Evolutionary conservation across 2,113 vertebrate genomes (phyloP).

Genomic region (Ciconia stormi): DNA sequence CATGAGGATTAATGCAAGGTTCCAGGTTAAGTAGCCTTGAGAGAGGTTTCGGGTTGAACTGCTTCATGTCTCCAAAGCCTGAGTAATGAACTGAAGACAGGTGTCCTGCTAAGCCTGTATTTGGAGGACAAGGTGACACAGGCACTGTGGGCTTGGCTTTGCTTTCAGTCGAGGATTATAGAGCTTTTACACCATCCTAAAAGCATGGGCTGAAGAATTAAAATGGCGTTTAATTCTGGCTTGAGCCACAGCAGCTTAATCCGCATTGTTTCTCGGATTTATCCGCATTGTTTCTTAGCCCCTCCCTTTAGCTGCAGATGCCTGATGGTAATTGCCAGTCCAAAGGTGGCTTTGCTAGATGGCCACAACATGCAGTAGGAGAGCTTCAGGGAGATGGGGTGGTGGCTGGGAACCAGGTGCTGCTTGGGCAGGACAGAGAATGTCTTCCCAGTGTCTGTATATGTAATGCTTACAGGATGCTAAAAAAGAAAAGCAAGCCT

Average conservation of each 20-base stretch:
- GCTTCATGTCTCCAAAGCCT: neutral
- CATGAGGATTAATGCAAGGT: rapidly evolving
- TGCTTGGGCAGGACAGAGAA: too few relatives aligned
- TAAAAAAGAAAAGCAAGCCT: neutral
- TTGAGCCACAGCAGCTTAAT: too few relatives aligned
- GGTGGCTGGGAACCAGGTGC: too few relatives aligned
- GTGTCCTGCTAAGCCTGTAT: neutral
- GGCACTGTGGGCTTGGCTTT: rapidly evolving
- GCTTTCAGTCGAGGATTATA: neutral
- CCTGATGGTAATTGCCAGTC: rapidly evolving
- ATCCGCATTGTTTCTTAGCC: rapidly evolving
- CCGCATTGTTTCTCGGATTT: rapidly evolving
- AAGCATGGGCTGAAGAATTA: too few relatives aligned
- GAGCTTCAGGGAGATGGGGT: too few relatives aligned
- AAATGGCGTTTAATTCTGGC: too few relatives aligned
- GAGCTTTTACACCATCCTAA: too few relatives aligned
- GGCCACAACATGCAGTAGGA: too few relatives aligned
- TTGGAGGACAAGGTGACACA: too few relatives aligned
- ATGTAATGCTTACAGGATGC: rapidly evolving
- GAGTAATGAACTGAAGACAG: too few relatives aligned
- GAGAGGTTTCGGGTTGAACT: too few relatives aligned
- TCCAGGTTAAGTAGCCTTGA: rapidly evolving
- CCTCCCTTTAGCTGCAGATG: rapidly evolving
- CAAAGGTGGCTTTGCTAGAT: too few relatives aligned
- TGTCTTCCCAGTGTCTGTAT: rapidly evolving